Evolutionary conservation across 2,113 vertebrate genomes (phyloP), one percentile per base, ranked within the genome.

Genomic region (Nansenia antarctica): DNA sequence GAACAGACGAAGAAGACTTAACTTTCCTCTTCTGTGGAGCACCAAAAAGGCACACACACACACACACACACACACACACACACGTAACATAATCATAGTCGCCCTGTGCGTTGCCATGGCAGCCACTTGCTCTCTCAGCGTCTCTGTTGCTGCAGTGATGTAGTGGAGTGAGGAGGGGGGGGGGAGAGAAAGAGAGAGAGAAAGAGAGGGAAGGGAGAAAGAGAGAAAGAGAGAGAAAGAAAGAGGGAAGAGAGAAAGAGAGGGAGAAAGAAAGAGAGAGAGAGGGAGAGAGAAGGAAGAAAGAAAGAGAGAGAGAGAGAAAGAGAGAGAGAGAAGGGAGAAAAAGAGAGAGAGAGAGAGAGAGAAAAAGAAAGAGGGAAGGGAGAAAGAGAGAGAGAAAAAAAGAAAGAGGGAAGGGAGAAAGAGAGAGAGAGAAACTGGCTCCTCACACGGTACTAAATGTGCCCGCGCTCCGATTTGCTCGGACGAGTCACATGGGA

Each of bases 81-180:
- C 42, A 62, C 68, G n/a, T 39, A 39, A 20, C 1, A 58, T 55
- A 72, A 72, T 74, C 63, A 67, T 64, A 62, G 70, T 65, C 53
- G 76, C 75, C 64, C 74, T 83, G 80, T 83, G 80, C 79, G 91
- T 92, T 92, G 87, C 90, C 88, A 92, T 92, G 90, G 90, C 85
- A 92, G 70, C 89, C 32, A 67, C 63, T 76, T 76, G 66, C 64
- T 69, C 68, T 69, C 42, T 61, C 75, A 73, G 66, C 70, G 66
- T 14, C 67, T 70, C 89, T 89, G 89, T 88, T 90, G 89, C 89
- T 86, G 86, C 87, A 91, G 86, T 81, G 81, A 86, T 87, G 76
- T 87, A 87, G 82, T 85, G 80, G 80, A 86, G 78, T 34, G 68
- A 84, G 65, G 71, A 31, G 31, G 5, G 52, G 65, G 12, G 22